phyloP scores from a whole-genome alignment of 2,797 vertebrate species.

The Enteromius unitaeniatus region DNA sequence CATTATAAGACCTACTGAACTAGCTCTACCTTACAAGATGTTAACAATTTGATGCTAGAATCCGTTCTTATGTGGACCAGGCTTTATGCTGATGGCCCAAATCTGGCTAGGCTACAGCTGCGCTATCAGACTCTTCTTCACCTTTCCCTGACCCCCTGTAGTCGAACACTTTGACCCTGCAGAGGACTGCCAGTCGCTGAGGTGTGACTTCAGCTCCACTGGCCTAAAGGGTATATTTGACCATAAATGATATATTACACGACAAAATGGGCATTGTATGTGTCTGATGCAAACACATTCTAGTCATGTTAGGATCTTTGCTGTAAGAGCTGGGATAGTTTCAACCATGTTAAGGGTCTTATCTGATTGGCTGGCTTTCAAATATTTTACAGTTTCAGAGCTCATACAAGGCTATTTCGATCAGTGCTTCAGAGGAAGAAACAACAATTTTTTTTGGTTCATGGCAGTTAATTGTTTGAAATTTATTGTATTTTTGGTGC shows the following conservation, averaged over 20 bases:
- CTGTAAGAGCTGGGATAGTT: not conserved
- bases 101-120: too few species aligned
- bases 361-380: not conserved
- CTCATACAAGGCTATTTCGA: not conserved
- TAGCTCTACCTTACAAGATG: too few species aligned
- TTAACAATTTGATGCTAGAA: too few species aligned
- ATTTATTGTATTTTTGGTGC: not conserved
- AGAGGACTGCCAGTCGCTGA: too few species aligned
- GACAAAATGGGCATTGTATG: not conserved
- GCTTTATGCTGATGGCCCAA: too few species aligned
- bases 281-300: not conserved
- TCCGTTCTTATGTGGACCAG: too few species aligned
- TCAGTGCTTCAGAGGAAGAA: not conserved
- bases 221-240: too few species aligned
- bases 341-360: not conserved
- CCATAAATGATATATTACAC: not conserved
- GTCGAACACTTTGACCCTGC: too few species aligned
- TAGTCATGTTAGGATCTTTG: not conserved
- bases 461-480: not conserved
- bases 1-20: too few species aligned
- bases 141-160: too few species aligned
- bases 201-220: too few species aligned
- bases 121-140: too few species aligned
- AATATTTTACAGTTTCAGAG: not conserved
- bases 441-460: not conserved